These are phyloP conservation scores for Malacosoma neustria DNA, from an alignment of 2,888 invertebrate genomes.

Conservation along the genomic window DNA sequence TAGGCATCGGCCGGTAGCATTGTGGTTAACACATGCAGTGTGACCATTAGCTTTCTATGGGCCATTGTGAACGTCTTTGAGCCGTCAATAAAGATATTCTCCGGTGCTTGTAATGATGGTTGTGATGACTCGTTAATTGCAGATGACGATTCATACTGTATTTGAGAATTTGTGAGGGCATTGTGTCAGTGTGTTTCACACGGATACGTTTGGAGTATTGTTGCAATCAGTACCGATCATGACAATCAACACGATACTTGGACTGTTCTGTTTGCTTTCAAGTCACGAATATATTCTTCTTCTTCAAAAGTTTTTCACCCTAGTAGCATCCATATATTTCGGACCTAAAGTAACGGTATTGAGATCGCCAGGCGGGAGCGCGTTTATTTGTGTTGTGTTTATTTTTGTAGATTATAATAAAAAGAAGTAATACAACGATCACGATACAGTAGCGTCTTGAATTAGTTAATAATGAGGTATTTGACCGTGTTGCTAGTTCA, in stretches of 20 bases:
- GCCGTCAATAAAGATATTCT: slow-evolving; percentile 60
- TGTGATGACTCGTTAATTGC: slow-evolving; percentile 42
- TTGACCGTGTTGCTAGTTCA: too few relatives aligned
- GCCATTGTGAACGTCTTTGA: slow-evolving; percentile 41
- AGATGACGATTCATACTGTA: slow-evolving; percentile 22
- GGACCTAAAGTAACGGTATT: too few relatives aligned
- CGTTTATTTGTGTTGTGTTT: too few relatives aligned
- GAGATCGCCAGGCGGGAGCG: too few relatives aligned
- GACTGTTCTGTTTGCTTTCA: not conserved
- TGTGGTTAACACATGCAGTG: slow-evolving; percentile 41
- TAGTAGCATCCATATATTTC: too few relatives aligned
- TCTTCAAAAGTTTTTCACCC: too few relatives aligned
- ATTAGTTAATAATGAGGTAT: too few relatives aligned
- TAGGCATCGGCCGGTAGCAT: slow-evolving; percentile 52
- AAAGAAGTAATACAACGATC: too few relatives aligned
- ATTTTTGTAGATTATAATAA: too few relatives aligned
- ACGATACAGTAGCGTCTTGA: too few relatives aligned
- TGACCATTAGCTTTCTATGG: slow-evolving; percentile 47
- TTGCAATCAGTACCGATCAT: not conserved
- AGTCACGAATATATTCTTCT: not conserved
- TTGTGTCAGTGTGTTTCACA: not conserved
- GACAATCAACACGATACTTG: not conserved
- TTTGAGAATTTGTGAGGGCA: slow-evolving; percentile 6
- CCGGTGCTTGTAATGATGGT: slow-evolving; percentile 36
- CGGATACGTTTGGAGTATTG: not conserved